Percentiles rank a stretch among this genome's conserved stretches.
phyloP scores from a whole-genome alignment of 2,113 vertebrate species.

The Mola mola region DNA sequence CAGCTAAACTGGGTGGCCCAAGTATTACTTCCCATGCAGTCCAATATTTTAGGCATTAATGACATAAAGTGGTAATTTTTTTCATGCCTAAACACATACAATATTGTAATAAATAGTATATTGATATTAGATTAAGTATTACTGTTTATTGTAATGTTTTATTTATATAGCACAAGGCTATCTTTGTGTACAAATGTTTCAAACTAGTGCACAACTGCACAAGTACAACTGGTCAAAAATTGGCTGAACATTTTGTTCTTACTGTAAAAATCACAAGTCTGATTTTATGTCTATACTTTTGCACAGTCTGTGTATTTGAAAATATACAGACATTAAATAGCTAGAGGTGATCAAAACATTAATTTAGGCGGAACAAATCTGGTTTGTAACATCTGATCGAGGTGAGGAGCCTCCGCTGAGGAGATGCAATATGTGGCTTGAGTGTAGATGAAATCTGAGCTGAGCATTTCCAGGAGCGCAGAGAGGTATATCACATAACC shows the following conservation, averaged over 20 bases:
- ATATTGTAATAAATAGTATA: conserved; percentile 37
- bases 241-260: no score
- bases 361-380: not conserved
- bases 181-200: conserved; percentile 28
- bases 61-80: conserved; percentile 24
- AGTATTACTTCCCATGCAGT: conserved; percentile 48
- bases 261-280: no score
- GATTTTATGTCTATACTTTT: no score
- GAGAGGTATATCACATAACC: conserved; percentile 43
- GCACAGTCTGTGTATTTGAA: no score
- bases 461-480: conserved; percentile 28
- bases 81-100: conserved; percentile 52
- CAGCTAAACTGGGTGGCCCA: conserved; percentile 7
- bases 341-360: conserved; percentile 1
- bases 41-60: conserved; percentile 37
- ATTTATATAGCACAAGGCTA: conserved; percentile 9
- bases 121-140: conserved; percentile 11
- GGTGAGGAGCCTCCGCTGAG: conserved; percentile 9
- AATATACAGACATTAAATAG: not conserved
- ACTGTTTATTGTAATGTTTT: conserved; percentile 26
- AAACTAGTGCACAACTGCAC: conserved; percentile 34
- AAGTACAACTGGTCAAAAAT: conserved; percentile 21
- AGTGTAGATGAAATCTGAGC: conserved; percentile 54
- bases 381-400: conserved; percentile 12
- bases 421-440: conserved; percentile 18